Evolutionary conservation across 2,888 invertebrate genomes (phyloP), one percentile per base, ranked within the genome.

Genomic region (Agrochola macilenta): DNA sequence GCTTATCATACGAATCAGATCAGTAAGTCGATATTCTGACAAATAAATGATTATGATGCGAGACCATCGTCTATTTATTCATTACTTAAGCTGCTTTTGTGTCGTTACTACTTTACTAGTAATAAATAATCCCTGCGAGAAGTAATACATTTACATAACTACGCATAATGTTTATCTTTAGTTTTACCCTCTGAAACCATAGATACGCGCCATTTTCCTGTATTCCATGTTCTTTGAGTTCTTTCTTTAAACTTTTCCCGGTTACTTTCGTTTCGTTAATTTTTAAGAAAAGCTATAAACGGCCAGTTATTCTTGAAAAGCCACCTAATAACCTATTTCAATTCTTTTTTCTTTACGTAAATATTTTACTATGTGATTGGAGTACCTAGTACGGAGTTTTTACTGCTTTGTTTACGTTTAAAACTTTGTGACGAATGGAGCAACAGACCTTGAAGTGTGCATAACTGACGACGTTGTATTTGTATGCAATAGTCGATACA

Each of bases 391-490:
- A 49, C 60, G 43, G 30, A 70, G 64, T 58, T 82, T 80, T 84
- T 66, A 70, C 81, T 81, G 69, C 35, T 81, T 74, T 84, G 69
- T 81, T 82, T 82, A 84, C 81, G 81, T 84, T 72, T 70, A 23
- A 60, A 84, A 81, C 68, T 66, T 84, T 46, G 65, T 70, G 61
- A 84, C 76, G 85, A 84, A 81, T 70, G 76, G 69, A 52, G 68
- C 80, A 69, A 54, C 54, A 49, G 83, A 61, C 80, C 83, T 80
- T 79, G 80, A 35, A 60, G 83, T 70, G 71, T 79, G 84, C 71
- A 70, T 77, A 68, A 61, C 71, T 83, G 84, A 70, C 60, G 71
- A 66, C 79, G 35, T 57, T 61, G 60, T 60, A 43, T 79, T 66
- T 83, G 64, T 70, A 66, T 83, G 83, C 79, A 83, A 46, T 46